A percentile compares a stretch with the other conserved stretches of the same genome.
Evolutionary conservation across 2,888 invertebrate genomes (phyloP).

Genomic region (Tineola bisselliella): DNA sequence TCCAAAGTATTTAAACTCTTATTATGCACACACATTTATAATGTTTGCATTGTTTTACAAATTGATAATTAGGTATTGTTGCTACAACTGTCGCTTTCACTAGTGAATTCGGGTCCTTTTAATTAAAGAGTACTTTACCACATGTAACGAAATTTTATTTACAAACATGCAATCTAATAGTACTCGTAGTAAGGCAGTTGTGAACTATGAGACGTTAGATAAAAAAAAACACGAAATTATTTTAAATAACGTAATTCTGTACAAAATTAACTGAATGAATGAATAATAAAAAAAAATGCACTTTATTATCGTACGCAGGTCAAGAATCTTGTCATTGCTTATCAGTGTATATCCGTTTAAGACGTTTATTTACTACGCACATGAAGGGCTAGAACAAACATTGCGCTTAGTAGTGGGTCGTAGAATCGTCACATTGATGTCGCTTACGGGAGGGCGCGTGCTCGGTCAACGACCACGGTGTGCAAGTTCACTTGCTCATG

Average conservation of each 20-base stretch:
- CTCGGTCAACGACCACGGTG: conserved; percentile 50
- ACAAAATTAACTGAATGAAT: no score
- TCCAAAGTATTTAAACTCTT: conserved; percentile 2
- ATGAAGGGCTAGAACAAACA: conserved; percentile 12
- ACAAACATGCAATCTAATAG: no score
- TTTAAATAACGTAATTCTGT: no score
- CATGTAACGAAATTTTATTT: no score
- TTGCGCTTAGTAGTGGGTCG: conserved; percentile 13
- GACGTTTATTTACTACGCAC: not conserved
- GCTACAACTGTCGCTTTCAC: no score
- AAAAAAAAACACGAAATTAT: no score
- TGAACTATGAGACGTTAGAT: no score
- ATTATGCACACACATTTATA: not conserved
- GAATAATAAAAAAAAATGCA: not conserved
- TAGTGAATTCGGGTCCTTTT: no score
- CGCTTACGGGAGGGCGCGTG: conserved; percentile 34
- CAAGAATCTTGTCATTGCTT: not conserved
- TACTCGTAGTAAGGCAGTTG: no score
- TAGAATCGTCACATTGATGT: conserved; percentile 24
- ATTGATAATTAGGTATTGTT: not conserved
- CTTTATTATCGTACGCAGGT: not conserved
- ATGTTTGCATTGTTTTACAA: not conserved
- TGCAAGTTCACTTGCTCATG: conserved; percentile 31
- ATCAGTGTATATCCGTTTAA: not conserved
- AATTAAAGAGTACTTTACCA: no score